These are phyloP conservation scores for Tenthredo distinguenda DNA, from an alignment of 2,888 invertebrate genomes.

Conservation along the genomic window DNA sequence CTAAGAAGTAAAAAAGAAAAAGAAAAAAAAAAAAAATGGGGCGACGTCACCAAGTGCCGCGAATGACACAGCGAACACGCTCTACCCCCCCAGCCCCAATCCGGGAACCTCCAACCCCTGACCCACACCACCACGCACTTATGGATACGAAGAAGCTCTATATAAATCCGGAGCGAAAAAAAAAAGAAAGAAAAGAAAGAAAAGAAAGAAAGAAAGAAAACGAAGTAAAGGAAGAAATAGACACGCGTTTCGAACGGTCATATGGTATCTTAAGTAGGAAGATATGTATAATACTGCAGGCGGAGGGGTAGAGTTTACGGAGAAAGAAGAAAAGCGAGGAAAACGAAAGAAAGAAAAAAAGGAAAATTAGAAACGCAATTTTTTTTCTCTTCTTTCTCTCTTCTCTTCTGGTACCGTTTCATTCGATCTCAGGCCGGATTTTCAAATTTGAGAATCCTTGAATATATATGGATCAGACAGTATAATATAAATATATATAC, in stretches of 20 bases:
- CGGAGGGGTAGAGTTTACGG: neutral
- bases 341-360: neutral
- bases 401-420: neutral
- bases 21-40: neutral
- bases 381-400: neutral
- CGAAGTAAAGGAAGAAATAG: neutral
- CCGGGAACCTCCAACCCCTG: neutral
- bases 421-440: neutral
- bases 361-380: neutral
- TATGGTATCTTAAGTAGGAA: neutral
- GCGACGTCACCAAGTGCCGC: constrained; percentile 69
- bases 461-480: no score
- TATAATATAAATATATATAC: no score
- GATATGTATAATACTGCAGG: neutral
- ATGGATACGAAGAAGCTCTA: constrained; percentile 6
- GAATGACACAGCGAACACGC: constrained; percentile 57
- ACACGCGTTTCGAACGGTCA: neutral
- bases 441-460: no score
- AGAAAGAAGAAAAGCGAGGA: neutral
- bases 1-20: neutral
- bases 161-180: neutral
- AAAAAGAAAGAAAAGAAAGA: neutral
- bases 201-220: neutral
- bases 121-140: constrained; percentile 2
- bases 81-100: neutral